A percentile compares a stretch with the other conserved stretches of the same genome.
Evolutionary conservation across 2,888 invertebrate genomes (phyloP).

Genomic region (Drosophila setosimentum): DNA sequence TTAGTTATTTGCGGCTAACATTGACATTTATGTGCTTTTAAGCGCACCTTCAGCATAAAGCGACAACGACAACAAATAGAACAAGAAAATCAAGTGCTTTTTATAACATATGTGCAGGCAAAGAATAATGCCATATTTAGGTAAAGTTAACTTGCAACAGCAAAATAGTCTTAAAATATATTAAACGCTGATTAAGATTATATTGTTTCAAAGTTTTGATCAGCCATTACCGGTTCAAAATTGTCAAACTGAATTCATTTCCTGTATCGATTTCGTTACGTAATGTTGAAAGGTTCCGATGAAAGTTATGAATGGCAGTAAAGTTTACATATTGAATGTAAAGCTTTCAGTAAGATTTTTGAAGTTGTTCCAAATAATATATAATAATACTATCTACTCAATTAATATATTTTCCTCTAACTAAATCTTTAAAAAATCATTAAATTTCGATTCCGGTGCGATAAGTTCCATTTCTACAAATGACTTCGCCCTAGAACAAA

Average conservation of each 20-base stretch:
- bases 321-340: not conserved
- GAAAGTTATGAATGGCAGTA: not conserved
- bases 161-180: not conserved
- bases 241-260: not conserved
- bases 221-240: not conserved
- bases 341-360: not conserved
- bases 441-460: no score
- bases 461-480: not conserved
- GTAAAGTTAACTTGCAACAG: not conserved
- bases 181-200: not conserved
- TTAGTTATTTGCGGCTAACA: slow-evolving; percentile 67
- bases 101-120: slow-evolving; percentile 1
- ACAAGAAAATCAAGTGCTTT: slow-evolving; percentile 4
- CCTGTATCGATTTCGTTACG: not conserved
- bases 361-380: not conserved
- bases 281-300: not conserved
- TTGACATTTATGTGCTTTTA: slow-evolving; percentile 68
- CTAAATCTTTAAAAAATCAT: no score
- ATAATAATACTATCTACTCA: not conserved
- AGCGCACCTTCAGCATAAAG: slow-evolving; percentile 32
- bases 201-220: not conserved
- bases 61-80: slow-evolving; percentile 5
- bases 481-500: not conserved
- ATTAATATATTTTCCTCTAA: not conserved
- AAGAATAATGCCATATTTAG: not conserved